Percentiles rank a stretch among this genome's conserved stretches.
Evolutionary conservation across 2,113 vertebrate species (phyloP).

Genomic region (Melozone crissalis): DNA sequence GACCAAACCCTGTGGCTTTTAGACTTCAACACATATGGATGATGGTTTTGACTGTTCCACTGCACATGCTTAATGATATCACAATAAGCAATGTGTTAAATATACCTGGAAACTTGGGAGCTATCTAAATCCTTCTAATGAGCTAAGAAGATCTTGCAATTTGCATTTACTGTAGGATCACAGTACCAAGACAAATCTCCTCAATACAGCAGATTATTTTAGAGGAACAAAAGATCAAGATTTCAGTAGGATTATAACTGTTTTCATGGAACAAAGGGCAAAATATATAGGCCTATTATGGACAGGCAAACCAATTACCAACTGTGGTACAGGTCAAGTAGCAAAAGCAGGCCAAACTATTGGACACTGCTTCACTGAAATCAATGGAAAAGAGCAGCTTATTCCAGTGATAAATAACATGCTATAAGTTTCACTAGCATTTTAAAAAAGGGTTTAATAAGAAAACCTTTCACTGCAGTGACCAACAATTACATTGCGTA

Average conservation of each 20-base stretch:
- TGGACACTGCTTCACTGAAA: neutral
- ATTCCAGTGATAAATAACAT: neutral
- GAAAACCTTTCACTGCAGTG: constrained; percentile 9
- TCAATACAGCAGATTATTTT: neutral
- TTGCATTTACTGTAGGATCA: neutral
- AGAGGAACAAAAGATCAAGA: neutral
- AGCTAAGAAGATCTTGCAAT: neutral
- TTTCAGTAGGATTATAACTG: neutral
- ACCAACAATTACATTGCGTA: rapidly evolving
- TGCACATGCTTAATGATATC: neutral
- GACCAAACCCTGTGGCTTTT: neutral
- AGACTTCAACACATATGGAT: neutral
- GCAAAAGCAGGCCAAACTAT: neutral
- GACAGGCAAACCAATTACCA: constrained; percentile 27
- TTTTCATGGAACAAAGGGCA: neutral
- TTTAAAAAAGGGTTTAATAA: neutral
- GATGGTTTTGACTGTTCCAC: neutral
- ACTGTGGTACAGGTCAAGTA: neutral
- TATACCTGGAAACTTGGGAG: neutral
- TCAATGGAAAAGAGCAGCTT: neutral
- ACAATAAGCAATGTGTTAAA: neutral
- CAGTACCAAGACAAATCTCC: neutral
- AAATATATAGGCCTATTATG: neutral
- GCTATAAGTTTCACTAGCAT: neutral
- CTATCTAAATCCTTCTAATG: neutral